These are phyloP conservation scores for Arctia plantaginis DNA, from an alignment of 2,888 invertebrate genomes.

Conservation along the genomic window DNA sequence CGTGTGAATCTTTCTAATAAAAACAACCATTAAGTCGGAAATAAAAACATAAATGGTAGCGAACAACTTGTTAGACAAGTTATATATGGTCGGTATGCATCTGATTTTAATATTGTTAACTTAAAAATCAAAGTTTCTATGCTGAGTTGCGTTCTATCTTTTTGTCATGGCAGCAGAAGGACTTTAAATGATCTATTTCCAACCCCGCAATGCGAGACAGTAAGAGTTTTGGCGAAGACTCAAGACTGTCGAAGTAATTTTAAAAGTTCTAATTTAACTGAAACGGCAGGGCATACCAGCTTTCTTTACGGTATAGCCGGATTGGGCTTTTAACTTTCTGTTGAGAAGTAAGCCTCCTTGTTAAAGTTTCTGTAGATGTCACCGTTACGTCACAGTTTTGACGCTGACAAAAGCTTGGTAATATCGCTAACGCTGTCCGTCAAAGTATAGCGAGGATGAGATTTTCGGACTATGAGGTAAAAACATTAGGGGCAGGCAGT, in stretches of 20 bases:
- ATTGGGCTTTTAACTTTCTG: no score
- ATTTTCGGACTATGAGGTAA: no score
- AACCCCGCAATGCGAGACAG: neutral
- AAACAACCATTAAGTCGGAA: neutral
- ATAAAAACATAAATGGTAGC: conserved; percentile 6
- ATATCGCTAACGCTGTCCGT: no score
- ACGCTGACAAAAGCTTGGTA: no score
- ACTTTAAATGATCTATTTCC: neutral
- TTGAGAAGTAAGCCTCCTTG: no score
- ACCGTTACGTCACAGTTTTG: no score
- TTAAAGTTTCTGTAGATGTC: no score
- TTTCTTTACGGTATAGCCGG: no score
- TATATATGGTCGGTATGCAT: conserved; percentile 6
- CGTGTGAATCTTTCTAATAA: neutral
- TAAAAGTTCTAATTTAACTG: neutral
- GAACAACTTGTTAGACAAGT: conserved; percentile 7
- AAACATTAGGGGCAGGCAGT: no score
- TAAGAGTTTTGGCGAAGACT: neutral
- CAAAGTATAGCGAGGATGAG: no score
- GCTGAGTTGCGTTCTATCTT: neutral
- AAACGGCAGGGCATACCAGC: no score
- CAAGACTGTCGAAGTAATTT: neutral
- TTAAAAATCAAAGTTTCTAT: neutral
- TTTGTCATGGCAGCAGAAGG: neutral
- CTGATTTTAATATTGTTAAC: conserved; percentile 2